Evolutionary conservation across 2,888 invertebrate species (phyloP), one percentile per base, ranked within the genome.

Genomic region (Leptinotarsa haldemani): DNA sequence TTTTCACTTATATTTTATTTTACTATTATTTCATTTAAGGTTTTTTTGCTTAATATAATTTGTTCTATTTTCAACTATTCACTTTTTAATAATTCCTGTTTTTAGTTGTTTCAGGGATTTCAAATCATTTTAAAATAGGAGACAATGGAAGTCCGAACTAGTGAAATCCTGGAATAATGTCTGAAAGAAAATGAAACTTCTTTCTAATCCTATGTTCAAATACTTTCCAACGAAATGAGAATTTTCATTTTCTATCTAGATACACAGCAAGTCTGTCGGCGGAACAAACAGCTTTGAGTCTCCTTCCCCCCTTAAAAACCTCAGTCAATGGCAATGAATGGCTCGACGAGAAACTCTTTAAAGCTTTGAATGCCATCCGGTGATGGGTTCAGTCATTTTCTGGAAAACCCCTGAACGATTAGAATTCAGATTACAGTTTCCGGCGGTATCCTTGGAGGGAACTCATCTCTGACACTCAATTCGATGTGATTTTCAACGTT

Each of bases 371-470:
- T 56, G 20, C 13, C 56, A 56, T 56, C 56, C 56, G 56, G 56
- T 56, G 22, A 56, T 56, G 56, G 22, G 56, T 22, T 56, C 56
- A 22, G 56, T 22, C 56, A 56, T 56, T 56, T 22, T 56, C 18
- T 52, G n/a, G 18, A 52, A 52, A 52, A 52, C 52, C 52, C 56
- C 20, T 13, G 22, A 56, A 56, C 56, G 20, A 56, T 56, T 22
- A 56, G 56, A 56, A 56, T 56, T 56, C 56, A 56, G 25, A 56
- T 56, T 56, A 56, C 56, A 56, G 56, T 56, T 56, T 56, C 56
- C 56, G 56, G 13, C 56, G 16, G 25, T 25, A 22, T 56, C 15
- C 56, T 56, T 56, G 20, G 56, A 22, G 22, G 25, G 20, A 56
- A 56, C 56, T 56, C 56, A 22, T 20, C 13, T 56, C 22, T 22